phyloP scores from a whole-genome alignment of 2,113 vertebrate genomes.

The Megaleporinus macrocephalus region DNA sequence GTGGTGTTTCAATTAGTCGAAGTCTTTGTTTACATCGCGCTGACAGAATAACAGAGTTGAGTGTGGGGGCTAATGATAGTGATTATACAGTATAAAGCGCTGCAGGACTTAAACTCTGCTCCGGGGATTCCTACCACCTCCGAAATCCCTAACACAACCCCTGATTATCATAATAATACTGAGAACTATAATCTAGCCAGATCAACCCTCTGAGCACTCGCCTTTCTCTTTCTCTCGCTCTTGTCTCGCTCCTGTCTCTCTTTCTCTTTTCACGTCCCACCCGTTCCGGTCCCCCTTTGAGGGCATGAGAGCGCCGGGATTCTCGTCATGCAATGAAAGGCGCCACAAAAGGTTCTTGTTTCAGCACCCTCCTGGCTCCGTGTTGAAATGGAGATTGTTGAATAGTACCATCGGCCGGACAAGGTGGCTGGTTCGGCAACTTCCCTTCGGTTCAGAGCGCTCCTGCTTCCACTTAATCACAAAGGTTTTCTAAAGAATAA shows the following conservation, averaged over 20 bases:
- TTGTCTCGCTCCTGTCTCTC: conserved; percentile 21
- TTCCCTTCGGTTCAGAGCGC: neutral
- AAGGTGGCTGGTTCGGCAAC: conserved; percentile 14
- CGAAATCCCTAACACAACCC: conserved; percentile 68
- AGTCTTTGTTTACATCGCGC: conserved; percentile 80
- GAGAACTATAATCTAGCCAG: conserved; percentile 70
- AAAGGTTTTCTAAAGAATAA: neutral
- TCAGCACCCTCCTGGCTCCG: conserved; percentile 5
- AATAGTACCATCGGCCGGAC: conserved; percentile 17
- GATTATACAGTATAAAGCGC: conserved; percentile 74
- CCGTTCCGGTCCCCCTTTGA: neutral
- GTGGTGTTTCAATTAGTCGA: conserved; percentile 78
- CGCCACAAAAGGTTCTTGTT: neutral
- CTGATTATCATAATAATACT: conserved; percentile 79
- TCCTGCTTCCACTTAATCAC: neutral
- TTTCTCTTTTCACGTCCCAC: conserved; percentile 30
- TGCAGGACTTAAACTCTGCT: conserved; percentile 62
- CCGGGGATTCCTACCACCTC: conserved; percentile 64
- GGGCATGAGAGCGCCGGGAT: conserved; percentile 38
- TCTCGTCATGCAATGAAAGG: conserved; percentile 9
- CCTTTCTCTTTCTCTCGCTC: conserved; percentile 6
- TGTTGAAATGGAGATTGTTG: conserved; percentile 18
- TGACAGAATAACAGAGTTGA: conserved; percentile 78
- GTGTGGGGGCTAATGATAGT: conserved; percentile 75
- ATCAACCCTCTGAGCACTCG: conserved; percentile 25